phyloP scores from a whole-genome alignment of 1,140 invertebrate genomes.

The Mesaphorura yosii region DNA sequence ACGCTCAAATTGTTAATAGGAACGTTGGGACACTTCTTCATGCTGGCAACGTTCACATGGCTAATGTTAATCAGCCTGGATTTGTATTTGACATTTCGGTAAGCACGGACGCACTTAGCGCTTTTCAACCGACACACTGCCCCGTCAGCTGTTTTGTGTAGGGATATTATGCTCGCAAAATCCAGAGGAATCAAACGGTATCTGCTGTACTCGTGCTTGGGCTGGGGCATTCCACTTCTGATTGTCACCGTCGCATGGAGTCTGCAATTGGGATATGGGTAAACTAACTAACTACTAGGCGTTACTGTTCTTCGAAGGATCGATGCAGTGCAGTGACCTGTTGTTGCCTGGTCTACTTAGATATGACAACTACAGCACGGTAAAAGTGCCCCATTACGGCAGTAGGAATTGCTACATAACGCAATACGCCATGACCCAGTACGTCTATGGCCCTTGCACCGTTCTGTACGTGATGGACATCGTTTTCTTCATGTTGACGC shows the following conservation, averaged over 20 bases:
- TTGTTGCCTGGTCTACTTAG: neutral
- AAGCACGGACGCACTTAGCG: neutral
- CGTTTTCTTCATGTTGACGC: constrained; percentile 1
- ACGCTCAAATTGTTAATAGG: neutral
- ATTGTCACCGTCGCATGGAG: neutral
- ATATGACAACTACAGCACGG: neutral
- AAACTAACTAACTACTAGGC: too few species aligned
- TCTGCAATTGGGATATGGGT: constrained; percentile 2
- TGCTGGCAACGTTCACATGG: constrained; percentile 1
- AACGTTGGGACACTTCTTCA: neutral
- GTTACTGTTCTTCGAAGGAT: too few species aligned
- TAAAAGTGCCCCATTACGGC: constrained; percentile 7
- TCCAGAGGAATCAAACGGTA: constrained; percentile 5
- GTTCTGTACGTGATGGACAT: constrained; percentile 2
- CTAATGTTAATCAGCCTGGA: constrained; percentile 10
- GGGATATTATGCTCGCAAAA: neutral
- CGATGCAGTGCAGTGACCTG: too few species aligned
- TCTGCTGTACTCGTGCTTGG: neutral
- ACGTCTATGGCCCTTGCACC: neutral
- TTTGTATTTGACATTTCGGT: constrained; percentile 6
- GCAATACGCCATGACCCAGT: constrained; percentile 1
- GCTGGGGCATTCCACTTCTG: constrained; percentile 10
- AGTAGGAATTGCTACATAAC: constrained; percentile 5
- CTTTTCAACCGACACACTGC: neutral
- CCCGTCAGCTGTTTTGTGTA: neutral